Conservation (phyloP, 1,140 invertebrate species). For the Eriosoma lanigerum region DNA sequence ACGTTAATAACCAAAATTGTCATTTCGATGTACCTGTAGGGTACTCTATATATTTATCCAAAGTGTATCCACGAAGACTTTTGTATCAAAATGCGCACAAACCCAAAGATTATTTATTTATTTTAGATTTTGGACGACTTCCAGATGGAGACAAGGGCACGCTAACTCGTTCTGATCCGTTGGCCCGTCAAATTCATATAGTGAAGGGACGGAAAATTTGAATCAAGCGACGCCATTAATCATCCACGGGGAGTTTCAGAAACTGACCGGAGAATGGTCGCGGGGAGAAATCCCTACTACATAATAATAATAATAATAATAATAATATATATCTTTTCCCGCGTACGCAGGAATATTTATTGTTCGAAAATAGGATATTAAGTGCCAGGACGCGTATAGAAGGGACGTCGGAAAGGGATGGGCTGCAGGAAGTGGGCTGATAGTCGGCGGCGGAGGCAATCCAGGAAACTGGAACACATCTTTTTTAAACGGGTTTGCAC, state of each 20-base stretch:
- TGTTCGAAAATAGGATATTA: slow-evolving; percentile 47
- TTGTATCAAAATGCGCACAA: too few relatives aligned
- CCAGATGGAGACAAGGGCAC: not conserved
- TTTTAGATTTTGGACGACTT: too few relatives aligned
- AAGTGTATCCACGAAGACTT: too few relatives aligned
- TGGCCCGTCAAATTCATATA: not conserved
- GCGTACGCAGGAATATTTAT: slow-evolving; percentile 9
- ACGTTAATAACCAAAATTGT: too few relatives aligned
- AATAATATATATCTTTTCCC: slow-evolving; percentile 3
- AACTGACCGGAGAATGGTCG: not conserved
- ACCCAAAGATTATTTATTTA: too few relatives aligned
- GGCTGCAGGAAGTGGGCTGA: slow-evolving; percentile 6
- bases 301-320: too few relatives aligned
- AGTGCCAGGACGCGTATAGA: slow-evolving; percentile 14
- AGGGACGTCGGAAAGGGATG: slow-evolving; percentile 1
- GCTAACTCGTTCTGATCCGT: not conserved
- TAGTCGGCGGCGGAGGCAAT: slow-evolving; percentile 11
- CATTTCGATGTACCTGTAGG: too few relatives aligned
- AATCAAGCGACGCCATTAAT: slow-evolving; percentile 11
- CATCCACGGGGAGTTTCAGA: slow-evolving; percentile 9
- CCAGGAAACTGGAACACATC: slow-evolving; percentile 35
- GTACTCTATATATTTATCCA: too few relatives aligned
- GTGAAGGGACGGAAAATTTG: not conserved
- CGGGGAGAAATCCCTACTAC: not conserved
- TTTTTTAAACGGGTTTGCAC: slow-evolving; percentile 41